Percentiles rank a stretch among this genome's conserved stretches.
Evolutionary conservation across 2,113 vertebrate genomes (phyloP).

Genomic region (Anhinga anhinga): DNA sequence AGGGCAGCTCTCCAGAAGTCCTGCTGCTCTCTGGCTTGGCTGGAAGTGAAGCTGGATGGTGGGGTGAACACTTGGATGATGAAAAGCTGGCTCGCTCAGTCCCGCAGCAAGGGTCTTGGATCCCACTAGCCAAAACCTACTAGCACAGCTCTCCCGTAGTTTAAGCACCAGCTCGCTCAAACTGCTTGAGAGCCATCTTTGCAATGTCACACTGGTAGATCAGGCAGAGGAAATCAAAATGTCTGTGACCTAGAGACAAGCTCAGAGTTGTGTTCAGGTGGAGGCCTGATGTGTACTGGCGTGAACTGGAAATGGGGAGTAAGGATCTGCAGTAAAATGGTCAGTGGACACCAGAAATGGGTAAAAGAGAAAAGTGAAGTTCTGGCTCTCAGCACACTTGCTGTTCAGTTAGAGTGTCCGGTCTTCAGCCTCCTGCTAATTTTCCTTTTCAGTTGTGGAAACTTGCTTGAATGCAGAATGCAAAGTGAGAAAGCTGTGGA

Average conservation of each 20-base stretch:
- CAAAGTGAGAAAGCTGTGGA: neutral
- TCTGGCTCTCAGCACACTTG: neutral
- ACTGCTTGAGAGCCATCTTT: neutral
- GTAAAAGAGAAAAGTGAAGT: neutral
- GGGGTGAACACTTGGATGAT: neutral
- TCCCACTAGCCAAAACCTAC: neutral
- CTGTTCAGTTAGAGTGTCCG: neutral
- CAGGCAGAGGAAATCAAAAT: neutral
- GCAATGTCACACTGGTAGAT: neutral
- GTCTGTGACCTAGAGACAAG: neutral
- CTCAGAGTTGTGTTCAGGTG: neutral
- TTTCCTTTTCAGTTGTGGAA: neutral
- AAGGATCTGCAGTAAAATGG: neutral
- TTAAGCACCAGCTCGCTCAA: neutral
- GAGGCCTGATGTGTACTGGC: neutral
- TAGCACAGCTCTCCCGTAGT: neutral
- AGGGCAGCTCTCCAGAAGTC: neutral
- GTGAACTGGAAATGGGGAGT: neutral
- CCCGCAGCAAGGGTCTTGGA: neutral
- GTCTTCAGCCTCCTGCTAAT: neutral
- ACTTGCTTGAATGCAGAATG: neutral
- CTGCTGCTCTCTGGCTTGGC: neutral
- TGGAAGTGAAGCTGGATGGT: neutral
- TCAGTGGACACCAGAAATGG: neutral
- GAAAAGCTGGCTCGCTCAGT: neutral